These are phyloP conservation scores for Enteromius trimaculatus DNA, from an alignment of 2,797 vertebrate genomes.

Conservation along the genomic window DNA sequence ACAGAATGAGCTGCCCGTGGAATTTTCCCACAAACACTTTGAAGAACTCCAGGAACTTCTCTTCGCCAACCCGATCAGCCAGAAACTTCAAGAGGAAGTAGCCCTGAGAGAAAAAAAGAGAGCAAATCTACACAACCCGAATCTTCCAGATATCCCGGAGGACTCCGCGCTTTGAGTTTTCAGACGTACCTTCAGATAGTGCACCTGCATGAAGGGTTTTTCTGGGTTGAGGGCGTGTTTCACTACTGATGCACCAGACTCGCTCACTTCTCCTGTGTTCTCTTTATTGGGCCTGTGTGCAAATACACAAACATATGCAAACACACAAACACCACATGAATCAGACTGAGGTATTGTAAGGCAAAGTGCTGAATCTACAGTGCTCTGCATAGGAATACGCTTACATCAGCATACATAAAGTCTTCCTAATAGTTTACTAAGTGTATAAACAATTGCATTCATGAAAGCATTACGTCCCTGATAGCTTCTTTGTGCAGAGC, in stretches of 20 bases:
- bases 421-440: slow-evolving; percentile 51
- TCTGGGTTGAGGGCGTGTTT: slow-evolving; percentile 93
- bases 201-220: slow-evolving; percentile 95
- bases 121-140: neutral
- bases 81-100: slow-evolving; percentile 92
- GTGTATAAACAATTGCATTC: slow-evolving; percentile 50
- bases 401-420: slow-evolving; percentile 54
- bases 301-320: slow-evolving; percentile 16
- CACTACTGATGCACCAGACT: slow-evolving; percentile 88
- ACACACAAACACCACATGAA: slow-evolving; percentile 31
- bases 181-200: slow-evolving; percentile 92
- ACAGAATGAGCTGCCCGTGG: slow-evolving; percentile 92
- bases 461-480: slow-evolving; percentile 32
- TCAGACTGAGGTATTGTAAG: slow-evolving; percentile 20
- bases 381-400: slow-evolving; percentile 40
- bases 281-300: slow-evolving; percentile 88
- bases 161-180: neutral
- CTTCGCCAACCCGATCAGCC: slow-evolving; percentile 81
- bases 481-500: slow-evolving; percentile 21
- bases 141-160: neutral
- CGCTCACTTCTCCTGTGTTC: slow-evolving; percentile 84
- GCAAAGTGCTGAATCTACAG: slow-evolving; percentile 49
- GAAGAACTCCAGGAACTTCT: slow-evolving; percentile 84
- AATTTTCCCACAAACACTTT: slow-evolving; percentile 85
- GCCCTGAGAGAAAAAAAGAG: slow-evolving; percentile 78